Evolutionary conservation across 2,113 vertebrate species (phyloP), one percentile per base, ranked within the genome.

Genomic region (Barbus barbus): DNA sequence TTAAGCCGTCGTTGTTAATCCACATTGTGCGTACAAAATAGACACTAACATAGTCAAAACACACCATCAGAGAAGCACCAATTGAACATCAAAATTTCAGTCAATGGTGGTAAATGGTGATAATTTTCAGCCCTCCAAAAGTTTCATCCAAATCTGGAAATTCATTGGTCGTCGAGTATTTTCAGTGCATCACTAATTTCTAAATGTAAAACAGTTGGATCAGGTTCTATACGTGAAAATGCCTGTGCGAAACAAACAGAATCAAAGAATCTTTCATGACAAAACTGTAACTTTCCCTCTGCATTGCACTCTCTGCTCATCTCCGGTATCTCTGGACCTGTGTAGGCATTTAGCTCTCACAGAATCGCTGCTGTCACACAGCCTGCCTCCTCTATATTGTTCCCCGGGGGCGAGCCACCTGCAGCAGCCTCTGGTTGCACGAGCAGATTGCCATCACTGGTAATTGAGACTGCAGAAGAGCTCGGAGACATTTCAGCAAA

Each of bases 401-500:
- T 88, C 84, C 87, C 78, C 53, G 33, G 86, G 84, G 84, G 78
- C 26, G 85, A 65, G 75, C 44, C 81, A 83, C 85, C 81, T 83
- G 81, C 74, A 79, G 63, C 73, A 83, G 83, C 82, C 82, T 51
- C 84, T 86, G 87, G 78, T 60, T 83, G 51, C 82, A 79, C 75
- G 84, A 88, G 74, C 87, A 88, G 87, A 84, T 86, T 88, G 87
- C 82, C 48, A 77, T 77, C 71, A 79, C 73, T 88, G 82, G 87
- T 88, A 88, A 88, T 88, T 88, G 84, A 88, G 87, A 88, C 78
- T 81, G 82, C 44, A 72, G 78, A 71, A 28, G 31, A 72, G 75
- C 85, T 83, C 24, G 22, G 46, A 74, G 74, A 83, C 76, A 65
- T 86, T 78, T 83, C 73, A 72, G 51, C 51, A 38, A 78, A 71